phyloP scores from a whole-genome alignment of 1,140 invertebrate species.

The Leptinotarsa defecta region DNA sequence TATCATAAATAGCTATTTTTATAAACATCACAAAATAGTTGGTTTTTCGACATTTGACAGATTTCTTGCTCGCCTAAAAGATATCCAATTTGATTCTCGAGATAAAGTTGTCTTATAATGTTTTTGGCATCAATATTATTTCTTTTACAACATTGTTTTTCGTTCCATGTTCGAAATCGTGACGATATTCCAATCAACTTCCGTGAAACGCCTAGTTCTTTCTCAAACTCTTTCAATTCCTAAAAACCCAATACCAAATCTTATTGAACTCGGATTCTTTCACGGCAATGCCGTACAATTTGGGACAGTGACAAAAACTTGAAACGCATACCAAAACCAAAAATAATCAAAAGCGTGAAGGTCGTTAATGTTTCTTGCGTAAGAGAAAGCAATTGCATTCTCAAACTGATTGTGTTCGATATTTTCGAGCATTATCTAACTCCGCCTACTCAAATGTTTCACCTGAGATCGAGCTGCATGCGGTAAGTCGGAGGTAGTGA shows the following conservation, averaged over 20 bases:
- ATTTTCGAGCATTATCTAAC: constrained; percentile 6
- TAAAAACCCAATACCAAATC: neutral
- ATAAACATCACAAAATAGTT: too few relatives aligned
- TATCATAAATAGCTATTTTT: too few relatives aligned
- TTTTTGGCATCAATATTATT: too few relatives aligned
- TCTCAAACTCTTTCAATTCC: too few relatives aligned
- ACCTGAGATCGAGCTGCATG: neutral
- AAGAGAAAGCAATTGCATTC: constrained; percentile 26
- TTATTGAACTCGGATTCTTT: neutral
- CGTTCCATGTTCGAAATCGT: too few relatives aligned
- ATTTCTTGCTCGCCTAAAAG: too few relatives aligned
- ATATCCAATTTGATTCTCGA: too few relatives aligned
- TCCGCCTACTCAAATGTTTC: neutral
- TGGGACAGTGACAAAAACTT: constrained; percentile 3
- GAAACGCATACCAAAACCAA: neutral
- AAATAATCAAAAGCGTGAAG: constrained; percentile 13
- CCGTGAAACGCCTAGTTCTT: too few relatives aligned
- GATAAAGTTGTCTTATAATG: too few relatives aligned
- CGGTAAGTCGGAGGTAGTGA: neutral
- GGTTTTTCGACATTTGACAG: too few relatives aligned
- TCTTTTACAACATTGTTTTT: too few relatives aligned
- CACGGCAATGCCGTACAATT: neutral
- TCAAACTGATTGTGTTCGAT: constrained; percentile 12
- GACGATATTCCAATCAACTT: too few relatives aligned
- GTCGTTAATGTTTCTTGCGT: constrained; percentile 14